These are phyloP conservation scores for Stigmatopora argus DNA, from an alignment of 2,113 vertebrate species.

Conservation along the genomic window DNA sequence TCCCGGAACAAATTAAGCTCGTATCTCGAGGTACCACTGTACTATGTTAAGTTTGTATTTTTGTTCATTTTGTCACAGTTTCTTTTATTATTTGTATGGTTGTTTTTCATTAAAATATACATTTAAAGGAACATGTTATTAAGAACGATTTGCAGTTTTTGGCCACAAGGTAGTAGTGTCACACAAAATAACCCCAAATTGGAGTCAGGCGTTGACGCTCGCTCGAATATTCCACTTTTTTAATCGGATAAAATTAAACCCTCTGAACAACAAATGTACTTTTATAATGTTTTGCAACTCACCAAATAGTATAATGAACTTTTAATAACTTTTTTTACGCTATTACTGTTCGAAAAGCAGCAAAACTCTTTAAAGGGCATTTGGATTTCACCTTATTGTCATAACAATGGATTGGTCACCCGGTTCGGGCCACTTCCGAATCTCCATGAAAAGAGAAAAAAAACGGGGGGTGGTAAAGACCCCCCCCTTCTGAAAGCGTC, in stretches of 20 bases:
- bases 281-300: not conserved
- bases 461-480: not conserved
- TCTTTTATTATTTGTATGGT: no score
- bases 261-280: not conserved
- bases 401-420: conserved; percentile 55
- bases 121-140: not conserved
- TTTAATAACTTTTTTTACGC: no score
- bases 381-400: conserved; percentile 36
- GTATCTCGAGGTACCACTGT: no score
- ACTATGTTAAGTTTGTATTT: no score
- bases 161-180: conserved; percentile 16
- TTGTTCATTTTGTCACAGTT: no score
- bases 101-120: no score
- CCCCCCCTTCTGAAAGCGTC: conserved; percentile 50
- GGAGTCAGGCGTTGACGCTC: not conserved
- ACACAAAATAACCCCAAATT: not conserved
- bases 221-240: not conserved
- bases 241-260: not conserved
- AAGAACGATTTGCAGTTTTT: not conserved
- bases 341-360: not conserved
- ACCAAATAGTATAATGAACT: not conserved
- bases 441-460: conserved; percentile 60
- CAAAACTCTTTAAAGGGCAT: conserved; percentile 19
- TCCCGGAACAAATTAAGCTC: no score
- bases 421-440: conserved; percentile 52